A percentile compares a stretch with the other conserved stretches of the same genome.
Conservation (phyloP, 92 coral and sea anemone species). For the Ricordea florida region DNA sequence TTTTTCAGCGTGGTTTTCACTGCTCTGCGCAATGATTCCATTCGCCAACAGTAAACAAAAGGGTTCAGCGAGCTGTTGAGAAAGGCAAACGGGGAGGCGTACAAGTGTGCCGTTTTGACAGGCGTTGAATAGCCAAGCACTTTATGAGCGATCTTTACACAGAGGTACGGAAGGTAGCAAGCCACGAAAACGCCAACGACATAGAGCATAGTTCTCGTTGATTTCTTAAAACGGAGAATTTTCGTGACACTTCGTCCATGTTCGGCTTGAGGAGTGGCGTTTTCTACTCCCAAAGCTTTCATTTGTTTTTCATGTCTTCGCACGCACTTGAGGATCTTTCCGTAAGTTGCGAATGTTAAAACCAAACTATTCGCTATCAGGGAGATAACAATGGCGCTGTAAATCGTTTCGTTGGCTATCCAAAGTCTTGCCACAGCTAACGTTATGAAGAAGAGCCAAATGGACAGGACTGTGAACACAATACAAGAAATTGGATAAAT, state of each 20-base stretch:
- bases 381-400: conserved; percentile 3
- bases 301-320: conserved; percentile 20
- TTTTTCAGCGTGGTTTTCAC: background rate
- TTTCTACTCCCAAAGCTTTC: background rate
- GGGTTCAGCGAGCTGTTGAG: conserved; percentile 37
- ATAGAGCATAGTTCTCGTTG: conserved; percentile 29
- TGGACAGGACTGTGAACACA: background rate
- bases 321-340: conserved; percentile 26
- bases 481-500: conserved; percentile 12
- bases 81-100: conserved; percentile 36
- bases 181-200: conserved; percentile 36
- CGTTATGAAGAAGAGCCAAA: conserved; percentile 14
- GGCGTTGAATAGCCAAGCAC: conserved; percentile 17
- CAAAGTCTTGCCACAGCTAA: no score
- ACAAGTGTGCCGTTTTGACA: conserved; percentile 27
- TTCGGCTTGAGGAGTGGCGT: background rate
- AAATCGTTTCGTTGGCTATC: no score
- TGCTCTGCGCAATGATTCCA: conserved; percentile 11
- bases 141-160: conserved; percentile 13
- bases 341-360: conserved; percentile 10
- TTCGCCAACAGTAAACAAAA: conserved; percentile 35
- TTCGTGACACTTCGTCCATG: background rate
- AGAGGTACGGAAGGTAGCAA: conserved; percentile 16
- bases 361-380: conserved; percentile 4
- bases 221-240: conserved; percentile 25